These are phyloP conservation scores for Elysia crispata DNA, from an alignment of 2,888 invertebrate species.

Conservation along the genomic window DNA sequence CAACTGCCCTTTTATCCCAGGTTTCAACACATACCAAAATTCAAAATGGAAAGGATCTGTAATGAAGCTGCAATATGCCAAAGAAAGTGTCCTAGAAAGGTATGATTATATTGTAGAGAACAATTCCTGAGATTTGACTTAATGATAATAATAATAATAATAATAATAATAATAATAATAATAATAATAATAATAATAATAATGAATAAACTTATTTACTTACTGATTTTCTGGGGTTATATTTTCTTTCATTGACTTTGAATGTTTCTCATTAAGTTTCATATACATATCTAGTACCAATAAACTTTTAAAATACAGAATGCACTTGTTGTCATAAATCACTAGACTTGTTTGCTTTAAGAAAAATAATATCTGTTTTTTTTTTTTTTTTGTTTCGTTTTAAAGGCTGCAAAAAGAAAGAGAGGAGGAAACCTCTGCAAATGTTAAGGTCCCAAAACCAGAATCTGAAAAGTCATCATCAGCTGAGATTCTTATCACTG, in stretches of 20 bases:
- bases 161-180: too few species aligned
- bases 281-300: too few species aligned
- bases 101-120: slow-evolving; percentile 46
- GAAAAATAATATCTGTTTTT: background rate
- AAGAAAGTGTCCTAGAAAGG: slow-evolving; percentile 67
- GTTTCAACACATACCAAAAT: slow-evolving; percentile 64
- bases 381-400: background rate
- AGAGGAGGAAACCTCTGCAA: slow-evolving; percentile 15
- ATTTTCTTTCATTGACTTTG: too few species aligned
- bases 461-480: background rate
- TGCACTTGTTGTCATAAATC: too few species aligned
- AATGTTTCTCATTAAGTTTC: too few species aligned
- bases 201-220: too few species aligned
- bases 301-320: too few species aligned
- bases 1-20: slow-evolving; percentile 49
- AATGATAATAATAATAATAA: too few species aligned
- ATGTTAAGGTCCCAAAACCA: background rate
- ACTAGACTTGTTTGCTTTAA: background rate
- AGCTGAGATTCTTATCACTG: background rate
- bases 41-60: slow-evolving; percentile 70
- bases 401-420: slow-evolving; percentile 44
- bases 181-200: too few species aligned
- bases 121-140: too few species aligned
- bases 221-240: too few species aligned
- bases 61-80: slow-evolving; percentile 64